A percentile compares a stretch with the other conserved stretches of the same genome.
Conservation (phyloP, 2,888 invertebrate genomes). For the Siphonodentalium dalli region DNA sequence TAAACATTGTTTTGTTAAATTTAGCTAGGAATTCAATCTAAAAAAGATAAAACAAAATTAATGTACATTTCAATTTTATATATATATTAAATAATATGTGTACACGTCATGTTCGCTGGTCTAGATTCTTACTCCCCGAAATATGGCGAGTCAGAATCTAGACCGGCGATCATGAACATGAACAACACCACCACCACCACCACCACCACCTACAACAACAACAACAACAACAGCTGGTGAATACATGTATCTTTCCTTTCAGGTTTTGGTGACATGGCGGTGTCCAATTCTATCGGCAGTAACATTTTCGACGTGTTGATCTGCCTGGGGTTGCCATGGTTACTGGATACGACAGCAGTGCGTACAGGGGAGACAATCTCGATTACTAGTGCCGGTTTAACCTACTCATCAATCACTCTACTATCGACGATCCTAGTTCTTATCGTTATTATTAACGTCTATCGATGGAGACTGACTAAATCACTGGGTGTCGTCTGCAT, state of each 20-base stretch:
- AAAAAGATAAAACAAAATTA: too few species aligned
- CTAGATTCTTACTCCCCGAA: too few species aligned
- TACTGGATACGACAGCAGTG: conserved; percentile 44
- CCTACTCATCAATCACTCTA: conserved; percentile 81
- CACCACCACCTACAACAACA: too few species aligned
- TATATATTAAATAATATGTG: too few species aligned
- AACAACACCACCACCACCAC: too few species aligned
- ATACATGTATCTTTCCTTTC: conserved; percentile 17
- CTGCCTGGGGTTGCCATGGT: conserved; percentile 62
- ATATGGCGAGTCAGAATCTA: too few species aligned
- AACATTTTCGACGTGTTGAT: conserved; percentile 62
- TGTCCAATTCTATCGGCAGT: conserved; percentile 62
- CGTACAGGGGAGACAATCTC: conserved; percentile 72
- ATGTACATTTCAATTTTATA: too few species aligned
- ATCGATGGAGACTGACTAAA: conserved; percentile 73
- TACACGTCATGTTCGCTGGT: too few species aligned
- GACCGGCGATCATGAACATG: too few species aligned
- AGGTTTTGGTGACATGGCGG: conserved; percentile 64
- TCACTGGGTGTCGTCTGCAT: conserved; percentile 75
- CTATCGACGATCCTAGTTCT: conserved; percentile 77
- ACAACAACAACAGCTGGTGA: too few species aligned
- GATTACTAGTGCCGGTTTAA: conserved; percentile 81
- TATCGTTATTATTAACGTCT: conserved; percentile 74
- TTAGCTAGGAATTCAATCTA: too few species aligned
- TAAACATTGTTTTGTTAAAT: too few species aligned